Conservation (phyloP, 2,797 vertebrate species). For the Sebastolobus altivelis region DNA sequence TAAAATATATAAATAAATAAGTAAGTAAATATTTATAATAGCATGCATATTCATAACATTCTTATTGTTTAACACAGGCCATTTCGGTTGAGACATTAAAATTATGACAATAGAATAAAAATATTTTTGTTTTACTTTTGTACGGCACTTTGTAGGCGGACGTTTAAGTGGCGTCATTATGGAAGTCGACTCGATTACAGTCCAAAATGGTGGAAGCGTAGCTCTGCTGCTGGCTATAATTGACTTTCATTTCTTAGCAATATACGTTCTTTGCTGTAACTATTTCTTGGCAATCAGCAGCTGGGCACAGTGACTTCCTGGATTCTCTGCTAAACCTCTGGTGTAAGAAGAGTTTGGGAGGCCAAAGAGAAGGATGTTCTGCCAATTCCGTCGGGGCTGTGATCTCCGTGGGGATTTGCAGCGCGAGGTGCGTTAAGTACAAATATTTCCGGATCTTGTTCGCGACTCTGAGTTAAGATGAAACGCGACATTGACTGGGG, state of each 20-base stretch:
- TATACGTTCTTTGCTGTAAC: not conserved
- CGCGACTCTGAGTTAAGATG: not conserved
- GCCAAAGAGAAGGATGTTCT: not conserved
- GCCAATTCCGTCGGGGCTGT: not conserved
- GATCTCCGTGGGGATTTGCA: not conserved
- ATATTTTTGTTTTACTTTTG: too few species aligned
- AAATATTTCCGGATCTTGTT: conserved; percentile 16
- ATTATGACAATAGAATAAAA: too few species aligned
- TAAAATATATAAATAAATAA: too few species aligned
- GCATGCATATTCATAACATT: too few species aligned
- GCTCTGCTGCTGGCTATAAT: too few species aligned
- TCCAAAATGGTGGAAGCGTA: fast-evolving
- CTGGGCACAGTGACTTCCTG: not conserved
- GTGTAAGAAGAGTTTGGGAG: not conserved
- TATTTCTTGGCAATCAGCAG: not conserved
- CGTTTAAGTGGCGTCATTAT: too few species aligned
- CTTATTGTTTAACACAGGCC: too few species aligned
- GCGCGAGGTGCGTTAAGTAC: not conserved
- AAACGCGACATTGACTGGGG: not conserved
- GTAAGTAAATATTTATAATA: too few species aligned
- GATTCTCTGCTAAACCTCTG: not conserved
- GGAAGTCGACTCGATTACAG: too few species aligned
- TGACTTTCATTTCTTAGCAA: too few species aligned
- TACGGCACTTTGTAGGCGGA: too few species aligned
- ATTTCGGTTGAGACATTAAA: too few species aligned